Base-by-base conservation (phyloP, 2,888 invertebrate species). In the Baronia brevicornis region DNA sequence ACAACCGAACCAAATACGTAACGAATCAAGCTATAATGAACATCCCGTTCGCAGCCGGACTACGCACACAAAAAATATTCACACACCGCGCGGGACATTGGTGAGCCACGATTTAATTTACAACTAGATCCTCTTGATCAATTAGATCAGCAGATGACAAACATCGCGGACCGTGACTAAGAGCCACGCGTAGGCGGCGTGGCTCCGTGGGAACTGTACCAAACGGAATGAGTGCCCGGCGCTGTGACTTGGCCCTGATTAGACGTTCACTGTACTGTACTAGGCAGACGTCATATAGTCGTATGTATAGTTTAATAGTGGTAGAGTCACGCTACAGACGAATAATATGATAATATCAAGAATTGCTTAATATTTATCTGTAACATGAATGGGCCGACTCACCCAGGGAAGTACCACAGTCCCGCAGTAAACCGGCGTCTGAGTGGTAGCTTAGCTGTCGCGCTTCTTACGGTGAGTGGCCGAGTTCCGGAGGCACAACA, bases 111-210 rank as follows among this genome's bases (percentile, higher is more conserved):
- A 79, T 80, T 80, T 75, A 78, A 82, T 82, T 77, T 65, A 69
- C 59, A 60, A 67, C 64, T 71, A 73, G 73, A 74, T 72, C 63
- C 60, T 57, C 60, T 55, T 58, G 73, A 74, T 77, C 80, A 82
- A 82, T 82, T 82, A 79, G 66, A 62, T 55, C 54, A 59, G 63
- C 75, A 75, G 70, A 80, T 79, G 82, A 79, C 78, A 73, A 71
- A 68, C 59, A 57, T 43, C 31, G 28, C 21, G 13, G 19, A 17
- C 20, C 60, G 58, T 75, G 80, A 80, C 68, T 80, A 78, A 80
- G 54, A 36, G 40, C n/a, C 57, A 52, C 52, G 74, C 75, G 80
- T 74, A 67, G 79, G 74, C 64, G 70, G 60, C 58, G 62, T 61
- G 60, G 50, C 36, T 48, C 54, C 75, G 78, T 79, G 78, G 73